A percentile compares a stretch with the other conserved stretches of the same genome.
Evolutionary conservation across 2,113 vertebrate species (phyloP).

Genomic region (Lepisosteus osseus): DNA sequence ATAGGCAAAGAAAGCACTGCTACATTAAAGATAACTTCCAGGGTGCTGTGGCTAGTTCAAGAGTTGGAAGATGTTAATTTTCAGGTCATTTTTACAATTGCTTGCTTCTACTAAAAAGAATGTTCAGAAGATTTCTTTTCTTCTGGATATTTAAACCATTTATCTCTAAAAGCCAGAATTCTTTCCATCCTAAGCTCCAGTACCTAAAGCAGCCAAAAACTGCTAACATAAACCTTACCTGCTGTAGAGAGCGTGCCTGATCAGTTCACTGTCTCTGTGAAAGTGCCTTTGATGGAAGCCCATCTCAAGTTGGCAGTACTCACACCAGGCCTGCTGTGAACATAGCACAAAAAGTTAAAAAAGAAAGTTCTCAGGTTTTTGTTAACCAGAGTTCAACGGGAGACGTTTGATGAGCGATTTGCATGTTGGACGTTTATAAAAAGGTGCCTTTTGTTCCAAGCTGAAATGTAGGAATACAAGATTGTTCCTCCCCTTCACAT

Average conservation of each 20-base stretch:
- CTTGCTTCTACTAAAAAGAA: background rate
- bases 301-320: constrained; percentile 43
- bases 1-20: too few species aligned
- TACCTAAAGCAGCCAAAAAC: constrained; percentile 16
- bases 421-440: constrained; percentile 63
- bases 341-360: constrained; percentile 21
- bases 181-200: constrained; percentile 14
- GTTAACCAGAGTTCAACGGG: constrained; percentile 56
- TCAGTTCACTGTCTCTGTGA: constrained; percentile 40
- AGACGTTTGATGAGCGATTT: constrained; percentile 68
- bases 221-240: constrained; percentile 38
- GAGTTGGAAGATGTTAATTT: background rate
- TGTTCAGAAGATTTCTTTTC: constrained; percentile 1
- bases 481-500: constrained; percentile 21
- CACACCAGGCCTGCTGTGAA: constrained; percentile 39
- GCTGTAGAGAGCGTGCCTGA: constrained; percentile 39
- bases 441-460: constrained; percentile 55
- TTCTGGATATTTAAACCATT: constrained; percentile 34
- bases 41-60: background rate
- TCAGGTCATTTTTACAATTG: constrained; percentile 4
- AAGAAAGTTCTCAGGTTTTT: constrained; percentile 37
- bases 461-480: constrained; percentile 45
- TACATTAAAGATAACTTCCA: background rate
- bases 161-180: constrained; percentile 42
- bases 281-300: constrained; percentile 51